These are phyloP conservation scores for Mormyrus hasselquistii DNA, from an alignment of 2,797 vertebrate species.

Conservation along the genomic window DNA sequence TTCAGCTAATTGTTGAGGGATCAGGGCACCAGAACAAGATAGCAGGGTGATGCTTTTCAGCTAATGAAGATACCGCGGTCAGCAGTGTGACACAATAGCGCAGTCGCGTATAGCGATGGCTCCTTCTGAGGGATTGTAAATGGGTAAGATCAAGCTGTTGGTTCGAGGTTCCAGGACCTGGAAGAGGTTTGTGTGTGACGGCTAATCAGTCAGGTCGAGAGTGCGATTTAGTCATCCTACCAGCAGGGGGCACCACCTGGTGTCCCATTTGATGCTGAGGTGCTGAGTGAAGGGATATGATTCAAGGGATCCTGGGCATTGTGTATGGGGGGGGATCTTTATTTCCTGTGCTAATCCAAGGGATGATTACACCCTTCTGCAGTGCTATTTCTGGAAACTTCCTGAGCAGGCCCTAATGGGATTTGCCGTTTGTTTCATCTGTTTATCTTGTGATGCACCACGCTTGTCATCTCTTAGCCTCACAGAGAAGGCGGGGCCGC, in stretches of 20 bases:
- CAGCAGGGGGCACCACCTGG: neutral
- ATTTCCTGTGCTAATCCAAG: constrained; percentile 10
- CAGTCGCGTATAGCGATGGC: neutral
- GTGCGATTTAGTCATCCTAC: neutral
- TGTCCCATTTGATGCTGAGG: neutral
- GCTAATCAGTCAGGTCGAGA: neutral
- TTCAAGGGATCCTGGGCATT: neutral
- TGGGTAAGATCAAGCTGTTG: neutral
- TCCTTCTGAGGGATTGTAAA: neutral
- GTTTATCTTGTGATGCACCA: neutral
- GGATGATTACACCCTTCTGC: constrained; percentile 1
- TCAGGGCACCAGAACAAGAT: neutral
- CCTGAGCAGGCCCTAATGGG: constrained; percentile 18
- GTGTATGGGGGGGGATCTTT: neutral
- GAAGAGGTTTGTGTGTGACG: neutral
- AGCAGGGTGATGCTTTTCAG: neutral
- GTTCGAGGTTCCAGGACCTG: neutral
- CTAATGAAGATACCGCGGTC: neutral
- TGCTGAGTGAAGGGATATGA: neutral
- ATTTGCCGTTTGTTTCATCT: neutral
- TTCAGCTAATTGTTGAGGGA: neutral
- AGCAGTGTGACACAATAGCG: neutral
- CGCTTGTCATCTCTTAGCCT: neutral
- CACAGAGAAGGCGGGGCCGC: too few relatives aligned
- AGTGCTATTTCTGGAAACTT: constrained; percentile 4